Evolutionary conservation across 2,888 invertebrate genomes (phyloP).

Genomic region (Apamea anceps): DNA sequence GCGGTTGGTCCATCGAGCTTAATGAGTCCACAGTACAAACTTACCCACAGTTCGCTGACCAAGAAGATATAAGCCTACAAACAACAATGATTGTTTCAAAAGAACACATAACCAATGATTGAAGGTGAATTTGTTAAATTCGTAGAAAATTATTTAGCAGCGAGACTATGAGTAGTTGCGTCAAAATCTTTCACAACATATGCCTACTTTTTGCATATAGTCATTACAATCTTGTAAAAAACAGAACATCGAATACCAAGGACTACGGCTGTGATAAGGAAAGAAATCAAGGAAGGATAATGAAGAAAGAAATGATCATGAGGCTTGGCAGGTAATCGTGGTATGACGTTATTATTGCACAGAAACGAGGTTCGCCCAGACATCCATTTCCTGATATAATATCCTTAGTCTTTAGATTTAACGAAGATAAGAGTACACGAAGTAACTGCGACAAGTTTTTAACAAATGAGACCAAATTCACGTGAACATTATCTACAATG

Average conservation of each 20-base stretch:
- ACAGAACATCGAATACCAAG: not conserved
- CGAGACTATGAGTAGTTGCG: conserved; percentile 37
- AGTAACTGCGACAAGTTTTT: not conserved
- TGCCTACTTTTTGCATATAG: not conserved
- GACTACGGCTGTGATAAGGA: conserved; percentile 17
- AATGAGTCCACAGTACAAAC: conserved; percentile 23
- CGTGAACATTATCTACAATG: not conserved
- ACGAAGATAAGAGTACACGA: not conserved
- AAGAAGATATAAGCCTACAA: not conserved
- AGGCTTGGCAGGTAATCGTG: conserved; percentile 8
- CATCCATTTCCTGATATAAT: conserved; percentile 39
- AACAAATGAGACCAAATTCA: not conserved
- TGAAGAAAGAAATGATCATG: conserved; percentile 20
- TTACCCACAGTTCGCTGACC: conserved; percentile 9
- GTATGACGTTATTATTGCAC: conserved; percentile 28
- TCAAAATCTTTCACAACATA: conserved; percentile 57
- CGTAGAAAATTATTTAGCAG: conserved; percentile 60
- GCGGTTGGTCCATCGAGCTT: not conserved
- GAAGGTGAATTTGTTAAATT: conserved; percentile 55
- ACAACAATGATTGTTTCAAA: conserved; percentile 17
- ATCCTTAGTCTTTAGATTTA: conserved; percentile 36
- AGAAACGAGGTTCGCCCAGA: conserved; percentile 1
- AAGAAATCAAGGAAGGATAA: conserved; percentile 40
- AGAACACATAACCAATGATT: conserved; percentile 36
- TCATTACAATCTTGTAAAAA: conserved; percentile 1